These are phyloP conservation scores for Eolophus roseicapilla DNA, from an alignment of 2,113 vertebrate species.

Conservation along the genomic window DNA sequence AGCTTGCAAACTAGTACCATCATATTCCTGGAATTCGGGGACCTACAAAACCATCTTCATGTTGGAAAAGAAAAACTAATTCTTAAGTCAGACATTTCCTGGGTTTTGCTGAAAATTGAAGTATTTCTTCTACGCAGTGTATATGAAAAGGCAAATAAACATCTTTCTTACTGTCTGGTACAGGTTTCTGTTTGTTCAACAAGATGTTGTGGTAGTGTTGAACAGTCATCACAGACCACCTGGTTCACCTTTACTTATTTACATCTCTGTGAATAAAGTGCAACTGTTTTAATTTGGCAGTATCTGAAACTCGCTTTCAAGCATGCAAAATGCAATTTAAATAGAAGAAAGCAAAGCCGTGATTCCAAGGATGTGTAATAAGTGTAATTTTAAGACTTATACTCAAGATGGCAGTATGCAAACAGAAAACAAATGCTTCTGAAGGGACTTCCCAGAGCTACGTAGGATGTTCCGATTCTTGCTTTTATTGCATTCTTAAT, in stretches of 20 bases:
- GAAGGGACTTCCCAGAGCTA: neutral
- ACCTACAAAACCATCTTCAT: neutral
- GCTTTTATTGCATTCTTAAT: neutral
- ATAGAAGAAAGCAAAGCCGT: neutral
- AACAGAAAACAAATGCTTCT: neutral
- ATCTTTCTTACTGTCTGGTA: neutral
- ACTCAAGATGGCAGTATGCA: constrained; percentile 61
- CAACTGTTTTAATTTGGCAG: neutral
- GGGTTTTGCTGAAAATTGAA: neutral
- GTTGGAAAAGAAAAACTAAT: neutral
- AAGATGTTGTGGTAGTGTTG: neutral
- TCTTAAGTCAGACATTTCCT: neutral
- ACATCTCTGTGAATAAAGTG: neutral
- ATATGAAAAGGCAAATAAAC: neutral
- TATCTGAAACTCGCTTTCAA: neutral
- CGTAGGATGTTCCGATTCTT: neutral
- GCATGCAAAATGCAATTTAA: neutral
- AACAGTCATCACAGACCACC: neutral
- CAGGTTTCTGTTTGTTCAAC: neutral
- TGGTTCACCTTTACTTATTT: neutral
- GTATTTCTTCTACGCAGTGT: neutral
- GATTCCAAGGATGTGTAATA: neutral
- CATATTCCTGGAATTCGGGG: neutral
- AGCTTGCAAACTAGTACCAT: neutral
- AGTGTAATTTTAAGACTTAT: neutral